Conservation (phyloP, 2,888 invertebrate species). For the Tachina lurida region DNA sequence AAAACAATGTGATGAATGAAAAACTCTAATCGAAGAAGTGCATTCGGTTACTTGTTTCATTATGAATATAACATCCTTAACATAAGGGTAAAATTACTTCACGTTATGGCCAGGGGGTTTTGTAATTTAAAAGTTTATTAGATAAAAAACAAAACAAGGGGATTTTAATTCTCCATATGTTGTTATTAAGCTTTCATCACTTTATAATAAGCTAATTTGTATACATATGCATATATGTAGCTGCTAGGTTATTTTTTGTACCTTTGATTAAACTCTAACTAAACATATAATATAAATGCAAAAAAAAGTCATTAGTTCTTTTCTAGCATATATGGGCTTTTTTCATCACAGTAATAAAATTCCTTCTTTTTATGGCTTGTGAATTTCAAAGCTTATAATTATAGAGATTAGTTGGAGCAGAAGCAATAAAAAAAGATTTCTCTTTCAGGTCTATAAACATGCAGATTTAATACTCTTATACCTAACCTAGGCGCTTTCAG, state of each 20-base stretch:
- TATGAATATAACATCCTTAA: too few relatives aligned
- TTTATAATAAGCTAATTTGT: not conserved
- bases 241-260: too few relatives aligned
- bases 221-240: too few relatives aligned
- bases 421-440: not conserved
- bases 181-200: not conserved
- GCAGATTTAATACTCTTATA: not conserved
- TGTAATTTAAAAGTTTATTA: not conserved
- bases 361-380: not conserved
- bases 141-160: not conserved
- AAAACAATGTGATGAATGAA: too few relatives aligned
- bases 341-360: not conserved
- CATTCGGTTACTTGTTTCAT: too few relatives aligned
- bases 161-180: not conserved
- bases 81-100: too few relatives aligned
- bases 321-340: not conserved
- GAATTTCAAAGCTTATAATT: too few relatives aligned
- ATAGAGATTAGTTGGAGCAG: not conserved
- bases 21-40: too few relatives aligned
- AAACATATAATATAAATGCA: too few relatives aligned
- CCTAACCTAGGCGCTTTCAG: not conserved
- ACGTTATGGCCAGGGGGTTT: too few relatives aligned
- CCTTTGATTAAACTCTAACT: too few relatives aligned
- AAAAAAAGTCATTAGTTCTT: too few relatives aligned
- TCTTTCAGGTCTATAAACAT: not conserved